These are phyloP conservation scores for Muntiacus muntjak DNA, from an alignment of 2,113 vertebrate genomes.

Conservation along the genomic window DNA sequence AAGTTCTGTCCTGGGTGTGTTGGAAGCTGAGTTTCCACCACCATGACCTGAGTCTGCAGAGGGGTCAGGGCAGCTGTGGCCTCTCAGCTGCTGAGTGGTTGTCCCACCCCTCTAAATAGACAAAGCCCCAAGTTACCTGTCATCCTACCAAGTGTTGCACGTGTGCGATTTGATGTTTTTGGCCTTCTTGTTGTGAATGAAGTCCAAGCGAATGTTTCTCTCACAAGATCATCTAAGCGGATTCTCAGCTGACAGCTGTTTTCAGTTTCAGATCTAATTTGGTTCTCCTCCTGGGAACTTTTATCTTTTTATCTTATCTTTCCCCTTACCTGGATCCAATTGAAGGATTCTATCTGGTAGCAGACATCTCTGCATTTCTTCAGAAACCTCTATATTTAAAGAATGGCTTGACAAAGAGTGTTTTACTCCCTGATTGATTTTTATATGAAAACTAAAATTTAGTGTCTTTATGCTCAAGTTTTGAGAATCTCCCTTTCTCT, in stretches of 20 bases:
- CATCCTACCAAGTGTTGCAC: neutral
- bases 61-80: neutral
- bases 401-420: neutral
- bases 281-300: neutral
- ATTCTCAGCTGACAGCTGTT: slow-evolving; percentile 71
- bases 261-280: slow-evolving; percentile 69
- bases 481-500: neutral
- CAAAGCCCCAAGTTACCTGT: neutral
- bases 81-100: neutral
- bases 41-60: neutral
- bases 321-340: neutral
- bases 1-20: neutral
- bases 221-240: neutral
- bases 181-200: neutral
- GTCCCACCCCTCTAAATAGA: neutral
- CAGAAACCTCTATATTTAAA: neutral
- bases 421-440: neutral
- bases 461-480: neutral
- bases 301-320: slow-evolving; percentile 48
- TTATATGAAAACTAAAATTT: neutral
- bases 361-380: neutral
- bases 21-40: neutral
- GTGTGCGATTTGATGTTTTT: neutral
- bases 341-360: slow-evolving; percentile 47
- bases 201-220: neutral